These are phyloP conservation scores for Taxidea taxus DNA, from an alignment of 2,113 vertebrate species.

Conservation along the genomic window DNA sequence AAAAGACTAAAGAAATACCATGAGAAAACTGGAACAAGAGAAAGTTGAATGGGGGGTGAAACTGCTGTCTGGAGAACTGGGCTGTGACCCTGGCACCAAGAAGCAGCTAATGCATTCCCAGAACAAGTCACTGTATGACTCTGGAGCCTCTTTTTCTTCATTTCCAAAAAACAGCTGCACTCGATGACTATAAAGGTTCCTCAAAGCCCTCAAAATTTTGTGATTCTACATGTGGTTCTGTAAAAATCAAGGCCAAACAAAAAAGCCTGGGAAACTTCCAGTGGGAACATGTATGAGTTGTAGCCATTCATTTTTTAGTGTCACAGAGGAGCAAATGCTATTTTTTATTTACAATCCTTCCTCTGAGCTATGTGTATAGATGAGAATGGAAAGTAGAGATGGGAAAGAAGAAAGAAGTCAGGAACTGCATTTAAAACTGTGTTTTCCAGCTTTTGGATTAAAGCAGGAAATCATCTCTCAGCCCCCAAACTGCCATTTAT, in stretches of 20 bases:
- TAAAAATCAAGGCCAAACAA: not conserved
- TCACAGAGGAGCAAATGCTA: not conserved
- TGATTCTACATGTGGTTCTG: not conserved
- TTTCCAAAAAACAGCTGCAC: not conserved
- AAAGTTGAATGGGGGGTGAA: not conserved
- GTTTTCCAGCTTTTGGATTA: not conserved
- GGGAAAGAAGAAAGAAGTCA: not conserved
- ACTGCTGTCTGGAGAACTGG: not conserved
- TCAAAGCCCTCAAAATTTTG: not conserved
- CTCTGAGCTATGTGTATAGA: not conserved
- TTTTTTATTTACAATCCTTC: not conserved
- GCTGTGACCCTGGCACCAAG: not conserved
- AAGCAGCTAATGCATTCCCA: fast-evolving
- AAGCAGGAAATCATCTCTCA: slow-evolving; percentile 3
- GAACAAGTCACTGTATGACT: not conserved
- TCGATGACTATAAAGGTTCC: not conserved
- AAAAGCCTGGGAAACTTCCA: not conserved
- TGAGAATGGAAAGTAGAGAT: not conserved
- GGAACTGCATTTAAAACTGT: not conserved
- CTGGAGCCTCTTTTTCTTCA: not conserved
- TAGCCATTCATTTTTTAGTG: not conserved
- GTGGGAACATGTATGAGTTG: not conserved
- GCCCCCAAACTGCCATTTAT: not conserved
- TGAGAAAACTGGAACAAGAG: not conserved
- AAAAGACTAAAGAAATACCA: not conserved